phyloP scores from a whole-genome alignment of 2,888 invertebrate genomes.

The Gibbula magus region DNA sequence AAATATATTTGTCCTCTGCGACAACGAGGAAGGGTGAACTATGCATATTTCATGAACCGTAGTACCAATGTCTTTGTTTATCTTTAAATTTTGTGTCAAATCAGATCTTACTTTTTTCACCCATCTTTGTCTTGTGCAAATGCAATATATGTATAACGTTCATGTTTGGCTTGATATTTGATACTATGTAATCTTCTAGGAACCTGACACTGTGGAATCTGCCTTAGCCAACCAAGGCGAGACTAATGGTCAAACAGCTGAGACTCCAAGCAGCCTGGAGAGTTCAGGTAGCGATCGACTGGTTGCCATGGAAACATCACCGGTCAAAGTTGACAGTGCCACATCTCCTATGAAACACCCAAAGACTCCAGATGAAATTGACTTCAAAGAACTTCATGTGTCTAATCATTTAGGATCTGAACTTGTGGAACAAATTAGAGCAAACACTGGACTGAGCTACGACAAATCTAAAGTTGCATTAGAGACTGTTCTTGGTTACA shows the following conservation, averaged over 20 bases:
- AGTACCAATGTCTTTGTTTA: no score
- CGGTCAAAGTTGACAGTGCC: background rate
- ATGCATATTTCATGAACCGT: no score
- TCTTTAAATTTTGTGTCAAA: no score
- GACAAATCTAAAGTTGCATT: constrained; percentile 64
- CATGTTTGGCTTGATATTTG: no score
- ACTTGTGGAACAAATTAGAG: constrained; percentile 63
- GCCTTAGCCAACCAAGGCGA: background rate
- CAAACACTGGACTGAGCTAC: constrained; percentile 66
- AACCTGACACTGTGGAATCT: background rate
- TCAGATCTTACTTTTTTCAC: no score
- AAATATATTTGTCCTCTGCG: no score
- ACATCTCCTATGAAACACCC: background rate
- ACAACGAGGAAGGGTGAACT: no score
- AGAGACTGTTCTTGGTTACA: constrained; percentile 62
- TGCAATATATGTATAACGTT: no score
- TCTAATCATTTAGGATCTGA: constrained; percentile 58
- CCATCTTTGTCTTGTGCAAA: no score
- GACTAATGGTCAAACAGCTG: background rate
- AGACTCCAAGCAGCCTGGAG: background rate
- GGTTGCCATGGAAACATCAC: background rate
- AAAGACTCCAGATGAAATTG: background rate
- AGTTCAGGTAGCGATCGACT: background rate
- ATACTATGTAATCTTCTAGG: background rate
- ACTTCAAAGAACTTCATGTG: constrained; percentile 19